phyloP scores from a whole-genome alignment of 2,888 invertebrate genomes.

The Eupithecia insigniata region DNA sequence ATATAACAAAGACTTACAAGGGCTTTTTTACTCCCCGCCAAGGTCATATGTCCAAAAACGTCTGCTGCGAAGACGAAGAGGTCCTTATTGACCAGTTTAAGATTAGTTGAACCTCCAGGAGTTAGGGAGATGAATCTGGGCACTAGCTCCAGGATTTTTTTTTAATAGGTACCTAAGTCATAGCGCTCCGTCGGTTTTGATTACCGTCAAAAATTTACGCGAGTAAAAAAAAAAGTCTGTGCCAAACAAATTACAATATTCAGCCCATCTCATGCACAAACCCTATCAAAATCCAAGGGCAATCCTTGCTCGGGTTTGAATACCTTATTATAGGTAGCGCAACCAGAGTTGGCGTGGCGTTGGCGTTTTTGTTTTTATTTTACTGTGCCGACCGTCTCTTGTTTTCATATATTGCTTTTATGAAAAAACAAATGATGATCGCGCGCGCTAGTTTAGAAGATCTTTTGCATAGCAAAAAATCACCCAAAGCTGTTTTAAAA shows the following conservation, averaged over 20 bases:
- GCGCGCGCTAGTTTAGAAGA: too few species aligned
- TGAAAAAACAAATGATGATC: background rate
- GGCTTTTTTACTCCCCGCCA: slow-evolving; percentile 88
- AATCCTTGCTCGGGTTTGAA: background rate
- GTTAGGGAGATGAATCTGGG: background rate
- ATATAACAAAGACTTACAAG: slow-evolving; percentile 71
- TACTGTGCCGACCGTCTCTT: background rate
- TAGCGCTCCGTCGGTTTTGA: background rate
- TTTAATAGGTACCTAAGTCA: background rate
- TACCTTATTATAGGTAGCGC: background rate
- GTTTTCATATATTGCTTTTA: background rate
- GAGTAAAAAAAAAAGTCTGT: background rate
- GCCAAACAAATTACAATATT: background rate
- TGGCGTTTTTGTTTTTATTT: background rate
- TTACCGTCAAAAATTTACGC: background rate
- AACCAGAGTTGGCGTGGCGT: background rate
- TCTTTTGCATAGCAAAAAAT: too few species aligned
- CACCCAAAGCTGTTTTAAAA: too few species aligned
- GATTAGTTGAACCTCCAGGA: slow-evolving; percentile 60
- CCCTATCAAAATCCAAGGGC: background rate
- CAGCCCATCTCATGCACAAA: background rate
- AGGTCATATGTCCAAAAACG: slow-evolving; percentile 86
- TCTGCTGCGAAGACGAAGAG: slow-evolving; percentile 86
- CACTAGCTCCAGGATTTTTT: background rate
- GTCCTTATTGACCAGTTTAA: slow-evolving; percentile 86